Evolutionary conservation across 1,140 invertebrate genomes (phyloP).

Genomic region (Drosophila parvula): DNA sequence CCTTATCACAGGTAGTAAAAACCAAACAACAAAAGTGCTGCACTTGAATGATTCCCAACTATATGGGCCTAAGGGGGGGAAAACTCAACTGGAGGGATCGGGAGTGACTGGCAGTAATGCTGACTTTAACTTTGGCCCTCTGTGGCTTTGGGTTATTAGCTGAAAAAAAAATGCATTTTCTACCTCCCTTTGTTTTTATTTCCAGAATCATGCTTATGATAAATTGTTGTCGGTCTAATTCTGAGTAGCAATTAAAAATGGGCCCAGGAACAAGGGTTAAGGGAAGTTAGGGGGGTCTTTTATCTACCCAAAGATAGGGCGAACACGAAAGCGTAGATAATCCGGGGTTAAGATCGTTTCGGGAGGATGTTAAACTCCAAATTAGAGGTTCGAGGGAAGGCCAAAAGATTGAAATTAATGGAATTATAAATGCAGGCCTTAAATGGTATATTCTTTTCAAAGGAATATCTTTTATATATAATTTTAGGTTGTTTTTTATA

Average conservation of each 20-base stretch:
- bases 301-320: slow-evolving; percentile 29
- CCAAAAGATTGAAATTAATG: slow-evolving; percentile 12
- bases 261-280: slow-evolving; percentile 44
- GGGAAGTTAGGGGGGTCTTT: slow-evolving; percentile 15
- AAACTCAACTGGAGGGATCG: background rate
- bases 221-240: slow-evolving; percentile 67
- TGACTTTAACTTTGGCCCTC: slow-evolving; percentile 32
- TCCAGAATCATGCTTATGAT: slow-evolving; percentile 69
- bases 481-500: background rate
- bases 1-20: slow-evolving; percentile 77
- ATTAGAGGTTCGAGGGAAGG: slow-evolving; percentile 9
- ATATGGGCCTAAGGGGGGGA: background rate
- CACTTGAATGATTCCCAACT: slow-evolving; percentile 67
- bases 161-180: slow-evolving; percentile 59
- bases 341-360: slow-evolving; percentile 31
- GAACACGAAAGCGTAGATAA: slow-evolving; percentile 43
- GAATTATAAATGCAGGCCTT: slow-evolving; percentile 7
- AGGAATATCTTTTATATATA: background rate
- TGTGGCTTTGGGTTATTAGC: slow-evolving; percentile 63
- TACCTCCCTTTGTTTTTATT: slow-evolving; percentile 10
- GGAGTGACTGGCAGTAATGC: slow-evolving; percentile 45
- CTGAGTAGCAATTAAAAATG: slow-evolving; percentile 73
- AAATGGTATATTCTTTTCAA: slow-evolving; percentile 10
- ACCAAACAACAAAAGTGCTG: slow-evolving; percentile 59
- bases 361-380: slow-evolving; percentile 17